A percentile compares a stretch with the other conserved stretches of the same genome.
Evolutionary conservation across 2,113 vertebrate genomes (phyloP).

Genomic region (Galeopterus variegatus): DNA sequence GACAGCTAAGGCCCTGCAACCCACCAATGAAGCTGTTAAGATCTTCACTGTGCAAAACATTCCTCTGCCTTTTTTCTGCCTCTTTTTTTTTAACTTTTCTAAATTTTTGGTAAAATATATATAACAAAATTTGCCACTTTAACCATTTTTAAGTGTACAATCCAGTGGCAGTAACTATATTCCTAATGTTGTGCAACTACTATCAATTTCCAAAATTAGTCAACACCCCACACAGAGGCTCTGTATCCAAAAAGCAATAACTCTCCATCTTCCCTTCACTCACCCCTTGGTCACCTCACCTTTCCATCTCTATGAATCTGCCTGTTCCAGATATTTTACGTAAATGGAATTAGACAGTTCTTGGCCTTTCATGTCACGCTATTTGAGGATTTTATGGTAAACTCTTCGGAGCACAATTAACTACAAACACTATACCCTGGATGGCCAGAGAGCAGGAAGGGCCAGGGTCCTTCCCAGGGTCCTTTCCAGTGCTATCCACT

Average conservation of each 20-base stretch:
- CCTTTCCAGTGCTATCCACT: too few species aligned
- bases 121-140: not conserved
- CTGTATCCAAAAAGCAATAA: too few species aligned
- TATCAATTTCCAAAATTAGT: not conserved
- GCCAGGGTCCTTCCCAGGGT: not conserved
- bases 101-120: not conserved
- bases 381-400: not conserved
- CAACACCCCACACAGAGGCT: not conserved
- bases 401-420: not conserved
- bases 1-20: not conserved
- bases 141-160: not conserved
- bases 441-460: fast-evolving
- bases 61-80: not conserved
- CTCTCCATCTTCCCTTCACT: not conserved
- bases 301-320: not conserved
- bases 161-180: not conserved
- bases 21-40: fast-evolving
- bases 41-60: not conserved
- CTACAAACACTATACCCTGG: not conserved
- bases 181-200: not conserved
- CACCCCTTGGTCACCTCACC: not conserved
- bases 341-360: not conserved
- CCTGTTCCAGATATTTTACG: not conserved
- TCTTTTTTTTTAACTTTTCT: not conserved
- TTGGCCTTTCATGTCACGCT: not conserved